A percentile compares a stretch with the other conserved stretches of the same genome.
Conservation (phyloP, 2,113 vertebrate genomes). For the Camelus dromedarius region DNA sequence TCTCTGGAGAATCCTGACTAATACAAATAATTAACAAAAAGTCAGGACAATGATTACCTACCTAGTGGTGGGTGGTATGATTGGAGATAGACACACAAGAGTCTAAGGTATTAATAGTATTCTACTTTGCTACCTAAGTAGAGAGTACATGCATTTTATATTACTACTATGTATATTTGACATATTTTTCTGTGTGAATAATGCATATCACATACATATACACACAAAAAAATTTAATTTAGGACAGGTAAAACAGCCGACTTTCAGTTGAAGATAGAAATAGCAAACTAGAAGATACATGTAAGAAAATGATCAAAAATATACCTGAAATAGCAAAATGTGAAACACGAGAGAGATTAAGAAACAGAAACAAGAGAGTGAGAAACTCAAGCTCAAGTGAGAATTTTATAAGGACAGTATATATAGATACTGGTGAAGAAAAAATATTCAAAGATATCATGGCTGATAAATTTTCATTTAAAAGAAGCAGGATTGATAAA, state of each 20-base stretch:
- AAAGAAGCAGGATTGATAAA: not conserved
- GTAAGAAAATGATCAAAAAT: not conserved
- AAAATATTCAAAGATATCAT: not conserved
- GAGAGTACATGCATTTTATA: not conserved
- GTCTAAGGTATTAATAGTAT: not conserved
- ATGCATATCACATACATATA: not conserved
- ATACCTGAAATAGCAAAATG: not conserved
- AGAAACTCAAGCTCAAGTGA: not conserved
- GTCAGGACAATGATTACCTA: not conserved
- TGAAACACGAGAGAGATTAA: constrained; percentile 5
- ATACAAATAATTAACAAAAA: not conserved
- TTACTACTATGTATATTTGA: not conserved
- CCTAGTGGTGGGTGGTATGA: not conserved
- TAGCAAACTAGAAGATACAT: not conserved
- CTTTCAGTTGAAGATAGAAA: not conserved
- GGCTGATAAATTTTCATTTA: not conserved
- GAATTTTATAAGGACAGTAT: not conserved
- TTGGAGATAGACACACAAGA: not conserved
- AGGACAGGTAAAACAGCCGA: not conserved
- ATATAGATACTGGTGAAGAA: not conserved
- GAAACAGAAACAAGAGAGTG: not conserved
- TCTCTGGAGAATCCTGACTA: not conserved
- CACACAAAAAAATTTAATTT: not conserved
- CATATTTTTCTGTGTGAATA: not conserved
- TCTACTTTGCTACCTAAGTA: not conserved